phyloP scores from a whole-genome alignment of 1,140 invertebrate species.

The Propsilocerus akamusi region DNA sequence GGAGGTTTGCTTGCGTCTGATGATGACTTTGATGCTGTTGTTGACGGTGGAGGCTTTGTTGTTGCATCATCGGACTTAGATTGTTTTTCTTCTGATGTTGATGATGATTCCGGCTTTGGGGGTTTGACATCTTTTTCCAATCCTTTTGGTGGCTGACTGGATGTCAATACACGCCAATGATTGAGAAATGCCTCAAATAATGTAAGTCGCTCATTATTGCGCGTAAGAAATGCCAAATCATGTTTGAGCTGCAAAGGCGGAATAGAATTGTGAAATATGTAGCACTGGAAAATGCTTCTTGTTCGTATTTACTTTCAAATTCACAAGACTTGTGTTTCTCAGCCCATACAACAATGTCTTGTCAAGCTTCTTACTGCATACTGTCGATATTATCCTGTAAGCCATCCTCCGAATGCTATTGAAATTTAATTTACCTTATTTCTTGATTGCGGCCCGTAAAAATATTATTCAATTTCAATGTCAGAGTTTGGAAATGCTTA shows the following conservation, averaged over 20 bases:
- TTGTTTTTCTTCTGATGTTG: slow-evolving; percentile 9
- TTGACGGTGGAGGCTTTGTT: slow-evolving; percentile 25
- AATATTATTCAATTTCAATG: too few species aligned
- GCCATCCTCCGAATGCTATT: not conserved
- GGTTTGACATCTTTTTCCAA: slow-evolving; percentile 81
- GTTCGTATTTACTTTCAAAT: not conserved
- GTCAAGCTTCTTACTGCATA: not conserved
- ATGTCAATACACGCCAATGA: not conserved
- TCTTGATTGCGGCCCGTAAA: not conserved
- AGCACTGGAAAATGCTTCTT: not conserved
- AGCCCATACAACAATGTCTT: not conserved
- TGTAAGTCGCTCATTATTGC: not conserved
- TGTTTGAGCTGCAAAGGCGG: not conserved
- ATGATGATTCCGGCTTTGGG: slow-evolving; percentile 19
- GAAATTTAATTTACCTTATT: not conserved
- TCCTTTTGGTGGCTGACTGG: slow-evolving; percentile 50
- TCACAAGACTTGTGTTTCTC: not conserved
- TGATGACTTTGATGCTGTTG: slow-evolving; percentile 18
- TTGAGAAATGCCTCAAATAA: not conserved
- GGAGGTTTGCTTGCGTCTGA: slow-evolving; percentile 20
- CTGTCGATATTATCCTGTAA: not conserved
- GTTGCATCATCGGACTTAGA: slow-evolving; percentile 14
- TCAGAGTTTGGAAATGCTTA: too few species aligned
- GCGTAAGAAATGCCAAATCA: not conserved
- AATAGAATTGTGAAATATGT: not conserved